phyloP scores from a whole-genome alignment of 2,888 invertebrate genomes.

The Quadroppia sp. region DNA sequence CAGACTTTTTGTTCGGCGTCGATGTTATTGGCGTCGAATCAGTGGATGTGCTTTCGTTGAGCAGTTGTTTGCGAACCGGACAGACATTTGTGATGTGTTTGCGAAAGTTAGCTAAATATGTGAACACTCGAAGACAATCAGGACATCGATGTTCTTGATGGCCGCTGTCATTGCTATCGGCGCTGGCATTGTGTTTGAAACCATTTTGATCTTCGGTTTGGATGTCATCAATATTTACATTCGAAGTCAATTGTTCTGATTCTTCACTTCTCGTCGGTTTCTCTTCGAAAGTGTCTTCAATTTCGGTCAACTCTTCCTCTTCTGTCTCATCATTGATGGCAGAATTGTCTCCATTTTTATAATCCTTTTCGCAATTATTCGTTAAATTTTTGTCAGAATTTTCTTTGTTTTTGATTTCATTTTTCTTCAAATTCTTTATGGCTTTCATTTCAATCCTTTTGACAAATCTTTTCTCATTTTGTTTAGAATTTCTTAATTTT shows the following conservation, averaged over 20 bases:
- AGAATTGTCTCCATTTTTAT: not conserved
- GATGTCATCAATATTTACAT: not conserved
- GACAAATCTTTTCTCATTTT: not conserved
- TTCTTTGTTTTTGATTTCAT: not conserved
- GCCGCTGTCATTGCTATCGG: not conserved
- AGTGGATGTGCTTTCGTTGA: not conserved
- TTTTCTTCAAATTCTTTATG: not conserved
- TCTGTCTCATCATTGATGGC: not conserved
- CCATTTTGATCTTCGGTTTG: not conserved
- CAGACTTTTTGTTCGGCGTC: not conserved
- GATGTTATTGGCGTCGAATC: not conserved
- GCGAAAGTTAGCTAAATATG: slow-evolving; percentile 29
- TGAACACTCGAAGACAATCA: slow-evolving; percentile 33
- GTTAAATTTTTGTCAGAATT: not conserved
- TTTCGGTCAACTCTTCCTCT: not conserved
- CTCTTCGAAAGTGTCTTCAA: not conserved
- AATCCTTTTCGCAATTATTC: not conserved
- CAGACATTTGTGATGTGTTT: slow-evolving; percentile 31
- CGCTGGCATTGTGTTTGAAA: not conserved
- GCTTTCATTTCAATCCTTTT: not conserved
- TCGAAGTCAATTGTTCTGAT: too few relatives aligned
- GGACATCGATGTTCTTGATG: slow-evolving; percentile 34
- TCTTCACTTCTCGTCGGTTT: not conserved
- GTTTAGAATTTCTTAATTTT: slow-evolving; percentile 7
- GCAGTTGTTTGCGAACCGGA: slow-evolving; percentile 17